phyloP scores from a whole-genome alignment of 2,113 vertebrate genomes.

The Hippocampus zosterae region DNA sequence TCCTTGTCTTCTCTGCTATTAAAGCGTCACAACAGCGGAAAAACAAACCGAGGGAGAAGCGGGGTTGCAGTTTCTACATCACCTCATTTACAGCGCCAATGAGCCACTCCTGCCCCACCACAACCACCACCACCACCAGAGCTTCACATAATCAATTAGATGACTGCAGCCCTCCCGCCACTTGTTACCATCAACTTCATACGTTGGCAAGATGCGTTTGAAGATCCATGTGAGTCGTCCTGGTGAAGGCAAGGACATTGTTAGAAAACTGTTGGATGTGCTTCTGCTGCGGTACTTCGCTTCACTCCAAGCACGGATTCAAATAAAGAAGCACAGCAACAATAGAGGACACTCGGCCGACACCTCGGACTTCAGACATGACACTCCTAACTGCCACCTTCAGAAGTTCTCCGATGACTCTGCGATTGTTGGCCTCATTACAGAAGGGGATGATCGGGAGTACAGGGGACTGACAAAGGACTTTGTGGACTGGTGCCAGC shows the following conservation, averaged over 20 bases:
- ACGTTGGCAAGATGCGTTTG: slow-evolving; percentile 68
- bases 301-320: neutral
- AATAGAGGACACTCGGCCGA: neutral
- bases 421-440: too few relatives aligned
- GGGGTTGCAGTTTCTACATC: slow-evolving; percentile 57
- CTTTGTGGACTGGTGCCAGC: too few relatives aligned
- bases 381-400: too few relatives aligned
- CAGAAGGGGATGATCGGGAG: too few relatives aligned
- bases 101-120: neutral
- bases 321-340: neutral
- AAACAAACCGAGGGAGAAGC: slow-evolving; percentile 48
- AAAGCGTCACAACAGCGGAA: slow-evolving; percentile 33
- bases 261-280: slow-evolving; percentile 73
- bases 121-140: neutral
- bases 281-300: slow-evolving; percentile 58
- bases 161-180: slow-evolving; percentile 53
- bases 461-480: too few relatives aligned
- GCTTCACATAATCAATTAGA: slow-evolving; percentile 75
- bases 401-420: too few relatives aligned
- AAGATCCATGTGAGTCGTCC: slow-evolving; percentile 58
- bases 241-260: slow-evolving; percentile 67
- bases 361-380: too few relatives aligned
- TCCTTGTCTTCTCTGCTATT: slow-evolving; percentile 33
- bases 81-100: slow-evolving; percentile 72
- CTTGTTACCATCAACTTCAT: slow-evolving; percentile 74